These are phyloP conservation scores for Holothuria leucospilota DNA, from an alignment of 53 echinoderm and acorn worm genomes.

Conservation along the genomic window DNA sequence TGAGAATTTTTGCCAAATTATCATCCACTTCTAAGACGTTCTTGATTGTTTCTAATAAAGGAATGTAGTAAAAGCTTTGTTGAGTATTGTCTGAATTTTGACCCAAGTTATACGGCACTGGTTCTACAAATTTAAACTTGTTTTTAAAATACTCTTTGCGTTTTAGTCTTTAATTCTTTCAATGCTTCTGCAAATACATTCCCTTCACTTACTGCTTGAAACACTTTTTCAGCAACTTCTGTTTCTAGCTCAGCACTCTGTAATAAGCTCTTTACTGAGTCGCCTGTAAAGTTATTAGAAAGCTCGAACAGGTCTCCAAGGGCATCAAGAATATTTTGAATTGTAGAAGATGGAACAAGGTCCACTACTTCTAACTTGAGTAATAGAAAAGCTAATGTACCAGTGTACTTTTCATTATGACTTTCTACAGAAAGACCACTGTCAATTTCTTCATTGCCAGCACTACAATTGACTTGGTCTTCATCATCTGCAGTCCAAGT, in stretches of 20 bases:
- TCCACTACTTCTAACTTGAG: slow-evolving; percentile 22
- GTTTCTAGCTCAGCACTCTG: slow-evolving; percentile 1
- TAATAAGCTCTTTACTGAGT: slow-evolving; percentile 10
- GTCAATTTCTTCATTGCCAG: neutral
- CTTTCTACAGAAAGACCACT: neutral
- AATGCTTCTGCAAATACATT: slow-evolving; percentile 15
- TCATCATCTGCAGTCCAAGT: slow-evolving; percentile 8
- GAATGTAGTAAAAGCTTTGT: slow-evolving; percentile 10
- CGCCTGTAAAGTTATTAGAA: slow-evolving; percentile 6
- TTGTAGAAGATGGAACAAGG: slow-evolving; percentile 25
- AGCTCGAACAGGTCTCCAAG: slow-evolving; percentile 1
- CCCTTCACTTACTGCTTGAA: neutral
- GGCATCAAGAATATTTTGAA: slow-evolving; percentile 13
- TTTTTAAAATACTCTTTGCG: slow-evolving; percentile 9
- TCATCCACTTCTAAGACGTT: slow-evolving; percentile 17
- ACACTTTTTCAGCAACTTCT: slow-evolving; percentile 20
- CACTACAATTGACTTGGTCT: neutral
- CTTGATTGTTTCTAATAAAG: slow-evolving; percentile 6
- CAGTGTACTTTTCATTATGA: neutral
- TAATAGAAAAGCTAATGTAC: slow-evolving; percentile 15
- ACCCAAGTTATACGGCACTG: neutral
- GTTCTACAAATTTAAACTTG: slow-evolving; percentile 17
- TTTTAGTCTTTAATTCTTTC: slow-evolving; percentile 6
- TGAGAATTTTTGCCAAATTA: slow-evolving; percentile 2
- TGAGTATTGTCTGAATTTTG: neutral